Conservation (phyloP, 2,797 vertebrate genomes). For the Acanthiza pusilla region DNA sequence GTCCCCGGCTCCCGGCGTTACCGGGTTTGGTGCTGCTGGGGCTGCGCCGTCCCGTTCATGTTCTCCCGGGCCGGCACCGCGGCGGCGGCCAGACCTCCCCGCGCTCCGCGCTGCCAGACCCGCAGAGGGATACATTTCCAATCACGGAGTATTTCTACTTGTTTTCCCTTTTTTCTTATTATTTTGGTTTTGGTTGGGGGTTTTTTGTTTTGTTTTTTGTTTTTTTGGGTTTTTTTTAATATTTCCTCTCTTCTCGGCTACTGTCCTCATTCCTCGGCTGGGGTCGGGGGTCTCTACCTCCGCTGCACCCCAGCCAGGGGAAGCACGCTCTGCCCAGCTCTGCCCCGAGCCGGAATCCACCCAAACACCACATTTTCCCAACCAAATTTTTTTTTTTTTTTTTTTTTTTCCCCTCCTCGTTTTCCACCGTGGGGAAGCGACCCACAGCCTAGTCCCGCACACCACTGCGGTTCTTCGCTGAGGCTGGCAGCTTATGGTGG, state of each 20-base stretch:
- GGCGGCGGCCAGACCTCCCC: background rate
- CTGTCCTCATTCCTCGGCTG: background rate
- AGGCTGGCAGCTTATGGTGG: background rate
- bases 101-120: background rate
- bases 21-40: background rate
- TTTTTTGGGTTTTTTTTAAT: no score
- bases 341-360: background rate
- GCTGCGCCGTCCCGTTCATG: background rate
- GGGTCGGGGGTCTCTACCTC: background rate
- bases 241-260: background rate
- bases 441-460: background rate
- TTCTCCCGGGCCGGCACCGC: background rate
- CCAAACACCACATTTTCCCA: background rate
- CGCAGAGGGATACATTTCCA: background rate
- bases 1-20: background rate
- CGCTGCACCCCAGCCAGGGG: background rate
- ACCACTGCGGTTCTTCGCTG: background rate
- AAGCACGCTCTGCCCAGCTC: background rate
- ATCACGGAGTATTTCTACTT: background rate
- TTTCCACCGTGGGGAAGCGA: background rate
- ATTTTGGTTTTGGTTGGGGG: no score
- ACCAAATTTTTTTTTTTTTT: background rate
- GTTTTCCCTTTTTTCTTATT: rapidly evolving
- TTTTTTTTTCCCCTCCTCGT: background rate
- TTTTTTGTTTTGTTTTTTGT: no score